A percentile compares a stretch with the other conserved stretches of the same genome.
These are phyloP conservation scores for Cercopithecus neglectus DNA, from an alignment of 2,797 vertebrate species.

Conservation along the genomic window DNA sequence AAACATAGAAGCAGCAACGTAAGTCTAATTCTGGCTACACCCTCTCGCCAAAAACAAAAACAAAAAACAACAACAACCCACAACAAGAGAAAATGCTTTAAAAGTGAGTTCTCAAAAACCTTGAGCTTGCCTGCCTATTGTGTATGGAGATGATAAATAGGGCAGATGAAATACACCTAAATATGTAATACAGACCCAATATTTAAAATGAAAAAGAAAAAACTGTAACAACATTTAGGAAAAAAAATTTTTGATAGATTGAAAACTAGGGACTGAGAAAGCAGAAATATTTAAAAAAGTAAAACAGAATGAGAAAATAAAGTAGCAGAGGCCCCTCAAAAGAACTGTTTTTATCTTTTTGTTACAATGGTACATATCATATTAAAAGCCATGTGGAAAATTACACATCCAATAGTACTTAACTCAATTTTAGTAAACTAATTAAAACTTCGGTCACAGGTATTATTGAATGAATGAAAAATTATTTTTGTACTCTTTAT, in stretches of 20 bases:
- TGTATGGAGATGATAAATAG: not conserved
- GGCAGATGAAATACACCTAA: not conserved
- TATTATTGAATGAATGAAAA: not conserved
- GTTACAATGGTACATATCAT: not conserved
- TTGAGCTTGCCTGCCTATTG: not conserved
- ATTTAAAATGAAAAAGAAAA: not conserved
- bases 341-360: not conserved
- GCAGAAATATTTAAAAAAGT: not conserved
- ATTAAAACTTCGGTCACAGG: not conserved
- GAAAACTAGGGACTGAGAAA: not conserved
- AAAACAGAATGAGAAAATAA: not conserved
- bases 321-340: not conserved
- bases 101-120: conserved; percentile 11
- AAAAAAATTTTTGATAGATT: not conserved
- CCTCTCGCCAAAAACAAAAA: too few relatives aligned
- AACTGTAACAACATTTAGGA: not conserved
- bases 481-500: not conserved
- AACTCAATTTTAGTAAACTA: conserved; percentile 17
- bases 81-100: not conserved
- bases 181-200: not conserved
- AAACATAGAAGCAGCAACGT: not conserved
- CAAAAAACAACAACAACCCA: not conserved
- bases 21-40: not conserved
- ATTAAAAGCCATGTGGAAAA: not conserved
- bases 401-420: not conserved